Conservation (phyloP, 1,140 invertebrate species). For the Archivesica marissinica region DNA sequence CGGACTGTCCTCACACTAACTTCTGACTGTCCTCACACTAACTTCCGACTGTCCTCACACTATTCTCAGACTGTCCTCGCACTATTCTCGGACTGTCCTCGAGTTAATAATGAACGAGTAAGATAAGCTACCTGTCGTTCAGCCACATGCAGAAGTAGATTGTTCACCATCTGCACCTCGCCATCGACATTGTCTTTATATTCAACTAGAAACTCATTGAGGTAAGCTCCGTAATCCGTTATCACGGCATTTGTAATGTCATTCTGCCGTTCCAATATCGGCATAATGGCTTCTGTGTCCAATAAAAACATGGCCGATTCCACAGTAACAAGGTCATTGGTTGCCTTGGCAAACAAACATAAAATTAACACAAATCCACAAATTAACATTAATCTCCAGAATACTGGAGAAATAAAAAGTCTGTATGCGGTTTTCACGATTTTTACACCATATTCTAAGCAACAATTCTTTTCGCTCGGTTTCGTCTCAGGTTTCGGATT, state of each 20-base stretch:
- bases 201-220: constrained; percentile 52
- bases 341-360: constrained; percentile 73
- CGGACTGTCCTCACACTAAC: no score
- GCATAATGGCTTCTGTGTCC: constrained; percentile 72
- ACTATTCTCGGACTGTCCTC: no score
- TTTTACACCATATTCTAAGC: constrained; percentile 17
- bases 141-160: constrained; percentile 32
- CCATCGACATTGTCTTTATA: constrained; percentile 19
- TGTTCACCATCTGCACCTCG: constrained; percentile 49
- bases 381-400: constrained; percentile 73
- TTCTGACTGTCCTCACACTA: no score
- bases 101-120: no score
- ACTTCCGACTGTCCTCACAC: no score
- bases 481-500: constrained; percentile 59
- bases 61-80: no score
- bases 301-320: constrained; percentile 73
- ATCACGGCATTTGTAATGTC: constrained; percentile 68
- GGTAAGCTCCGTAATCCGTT: constrained; percentile 31
- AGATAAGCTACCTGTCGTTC: constrained; percentile 56
- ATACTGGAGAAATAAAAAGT: constrained; percentile 69
- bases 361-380: constrained; percentile 71
- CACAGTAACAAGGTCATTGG: constrained; percentile 72
- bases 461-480: constrained; percentile 39
- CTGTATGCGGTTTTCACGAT: constrained; percentile 63
- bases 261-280: constrained; percentile 73